Base-by-base conservation (phyloP, 2,113 vertebrate species). In the Mesocricetus auratus region DNA sequence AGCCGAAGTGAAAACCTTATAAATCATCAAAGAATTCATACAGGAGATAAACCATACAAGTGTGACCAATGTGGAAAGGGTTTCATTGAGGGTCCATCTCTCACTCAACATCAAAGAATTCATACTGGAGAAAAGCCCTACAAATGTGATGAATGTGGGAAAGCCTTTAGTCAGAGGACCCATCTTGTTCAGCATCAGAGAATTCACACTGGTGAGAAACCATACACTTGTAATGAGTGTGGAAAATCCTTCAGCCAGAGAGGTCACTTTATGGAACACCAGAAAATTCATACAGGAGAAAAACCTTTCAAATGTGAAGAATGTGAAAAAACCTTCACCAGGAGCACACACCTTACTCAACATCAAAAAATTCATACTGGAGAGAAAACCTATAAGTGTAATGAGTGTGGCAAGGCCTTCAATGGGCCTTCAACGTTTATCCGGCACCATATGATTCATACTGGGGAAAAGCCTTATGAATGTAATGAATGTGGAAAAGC, bases 111-210 rank as follows among this genome's bases (percentile, higher is more conserved):
- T 68, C 98, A 98, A 68, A 96, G 97, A 83, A 97, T 97, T 58
- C 98, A 98, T 45, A 97, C 98, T 21, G 97, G 98, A 85, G 98
- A 98, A 83, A 98, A 97, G 39, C 98, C 97, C 19, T 98, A 97
- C 42, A 97, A 96, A 19, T 98, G 98, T 89, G 96, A 97, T 0
- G 96, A 98, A 10, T 98, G 98, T 96, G 98, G 98, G 3, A 98
- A 98, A 93, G 97, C 97, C 78, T 98, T 98, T 3, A 98, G 97
- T 60, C 97, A 97, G 77, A 98, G 97, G 86, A 97, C 97, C 36
- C 97, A 98, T n/a, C 98, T 98, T 36, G 95, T 97, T 21, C 96
- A 96, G 69, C 97, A 98, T 73, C 96, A 98, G 89, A 97, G 97
- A 86, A 98, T 98, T 33, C 98, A 98, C 33, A 98, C 97, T 15